Evolutionary conservation across 2,113 vertebrate genomes (phyloP).

Genomic region (Amblyornis subalaris): DNA sequence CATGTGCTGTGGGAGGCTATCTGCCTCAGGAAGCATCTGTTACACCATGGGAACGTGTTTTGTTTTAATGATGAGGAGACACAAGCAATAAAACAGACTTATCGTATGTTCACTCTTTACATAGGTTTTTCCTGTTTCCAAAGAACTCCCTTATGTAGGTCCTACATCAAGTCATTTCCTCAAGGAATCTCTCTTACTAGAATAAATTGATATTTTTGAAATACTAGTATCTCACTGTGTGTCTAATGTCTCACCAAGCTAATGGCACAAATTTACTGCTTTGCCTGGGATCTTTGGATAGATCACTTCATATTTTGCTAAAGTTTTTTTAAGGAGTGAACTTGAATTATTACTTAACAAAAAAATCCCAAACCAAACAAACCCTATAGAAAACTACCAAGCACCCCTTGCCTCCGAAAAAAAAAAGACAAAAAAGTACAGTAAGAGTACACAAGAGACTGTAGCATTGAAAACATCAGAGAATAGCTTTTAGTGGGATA

Average conservation of each 20-base stretch:
- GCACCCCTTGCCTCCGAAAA: neutral
- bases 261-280: neutral
- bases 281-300: neutral
- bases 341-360: neutral
- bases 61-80: neutral
- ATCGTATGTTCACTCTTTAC: neutral
- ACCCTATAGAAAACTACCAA: neutral
- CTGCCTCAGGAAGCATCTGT: constrained; percentile 40
- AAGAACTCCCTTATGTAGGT: neutral
- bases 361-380: neutral
- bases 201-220: neutral
- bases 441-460: neutral
- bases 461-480: neutral
- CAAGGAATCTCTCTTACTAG: neutral
- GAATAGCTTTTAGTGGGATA: neutral
- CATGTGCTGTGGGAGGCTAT: neutral
- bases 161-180: neutral
- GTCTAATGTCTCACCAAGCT: neutral
- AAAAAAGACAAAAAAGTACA: no score
- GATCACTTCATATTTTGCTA: neutral
- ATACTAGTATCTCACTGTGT: neutral
- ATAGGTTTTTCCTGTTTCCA: neutral
- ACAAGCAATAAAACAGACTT: neutral
- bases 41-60: neutral
- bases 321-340: neutral